Conservation (phyloP, 2,888 invertebrate species). For the Cephalotes varians region DNA sequence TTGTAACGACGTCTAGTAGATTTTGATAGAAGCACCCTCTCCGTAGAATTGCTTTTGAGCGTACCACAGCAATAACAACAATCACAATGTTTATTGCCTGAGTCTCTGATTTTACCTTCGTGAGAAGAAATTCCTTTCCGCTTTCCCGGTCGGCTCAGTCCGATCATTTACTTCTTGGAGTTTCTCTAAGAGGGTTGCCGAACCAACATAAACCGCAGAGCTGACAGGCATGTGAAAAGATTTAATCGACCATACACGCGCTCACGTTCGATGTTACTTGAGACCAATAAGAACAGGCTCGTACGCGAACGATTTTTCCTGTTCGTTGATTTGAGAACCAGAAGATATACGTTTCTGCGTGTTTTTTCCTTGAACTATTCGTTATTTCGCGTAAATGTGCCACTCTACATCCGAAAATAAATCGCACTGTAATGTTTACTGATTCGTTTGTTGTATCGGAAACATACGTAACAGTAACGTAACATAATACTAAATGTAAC, state of each 20-base stretch:
- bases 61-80: slow-evolving; percentile 29
- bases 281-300: slow-evolving; percentile 70
- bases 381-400: background rate
- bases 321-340: slow-evolving; percentile 58
- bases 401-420: background rate
- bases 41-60: slow-evolving; percentile 10
- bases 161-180: slow-evolving; percentile 58
- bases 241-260: slow-evolving; percentile 76
- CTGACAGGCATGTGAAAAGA: slow-evolving; percentile 73
- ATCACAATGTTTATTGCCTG: slow-evolving; percentile 67
- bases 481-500: background rate
- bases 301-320: slow-evolving; percentile 63
- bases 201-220: slow-evolving; percentile 71
- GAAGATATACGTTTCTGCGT: slow-evolving; percentile 27
- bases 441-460: background rate
- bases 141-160: slow-evolving; percentile 33
- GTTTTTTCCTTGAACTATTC: background rate
- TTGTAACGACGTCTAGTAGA: slow-evolving; percentile 48
- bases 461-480: background rate
- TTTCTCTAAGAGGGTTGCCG: slow-evolving; percentile 66
- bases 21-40: slow-evolving; percentile 27
- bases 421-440: background rate
- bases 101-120: slow-evolving; percentile 60
- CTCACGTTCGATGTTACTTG: slow-evolving; percentile 68
- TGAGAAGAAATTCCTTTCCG: slow-evolving; percentile 56